Evolutionary conservation across 2,888 invertebrate species (phyloP), one percentile per base, ranked within the genome.

Genomic region (Ophion costatus): DNA sequence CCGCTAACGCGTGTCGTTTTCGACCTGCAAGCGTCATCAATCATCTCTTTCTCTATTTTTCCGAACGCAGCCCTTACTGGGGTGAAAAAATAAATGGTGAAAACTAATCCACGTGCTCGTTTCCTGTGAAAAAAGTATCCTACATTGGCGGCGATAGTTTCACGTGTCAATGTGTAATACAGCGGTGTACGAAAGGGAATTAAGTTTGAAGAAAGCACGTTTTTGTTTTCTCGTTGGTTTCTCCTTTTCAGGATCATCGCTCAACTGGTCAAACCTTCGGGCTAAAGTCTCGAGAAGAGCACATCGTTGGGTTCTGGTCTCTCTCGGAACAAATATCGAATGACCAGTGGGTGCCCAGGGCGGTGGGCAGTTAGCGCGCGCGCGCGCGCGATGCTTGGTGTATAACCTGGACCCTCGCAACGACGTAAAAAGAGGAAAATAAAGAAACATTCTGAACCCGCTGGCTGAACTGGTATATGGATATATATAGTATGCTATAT

Each of bases 261-360:
- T 82, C 82, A 77, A 73, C 74, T 80, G 59, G 80, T 78, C 63
- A 71, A 80, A 84, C 82, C 76, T 75, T 74, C 80, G 70, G 69
- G 78, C 45, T 76, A 71, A 79, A 82, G 77, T 76, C 87, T 80
- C 79, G 83, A 84, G 82, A 78, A 80, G 57, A 77, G 67, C 29
- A 71, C 80, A 79, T 80, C 81, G 84, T 86, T 87, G 82, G 81
- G 74, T 66, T 81, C 71, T 45, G 51, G 33, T 79, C 69, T 74
- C 83, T 83, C 82, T 87, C 64, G 82, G 77, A 86, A 87, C 87
- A 79, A 86, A 89, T 87, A 87, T 85, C 82, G 87, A 89, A 89
- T 89, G 89, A 88, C 86, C 87, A 83, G 86, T 86, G 84, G 81
- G 78, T 84, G 83, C 87, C 85, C 85, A 82, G 66, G 80, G 84